Conservation (phyloP, 2,888 invertebrate genomes). For the Tromatobia lineatoria region DNA sequence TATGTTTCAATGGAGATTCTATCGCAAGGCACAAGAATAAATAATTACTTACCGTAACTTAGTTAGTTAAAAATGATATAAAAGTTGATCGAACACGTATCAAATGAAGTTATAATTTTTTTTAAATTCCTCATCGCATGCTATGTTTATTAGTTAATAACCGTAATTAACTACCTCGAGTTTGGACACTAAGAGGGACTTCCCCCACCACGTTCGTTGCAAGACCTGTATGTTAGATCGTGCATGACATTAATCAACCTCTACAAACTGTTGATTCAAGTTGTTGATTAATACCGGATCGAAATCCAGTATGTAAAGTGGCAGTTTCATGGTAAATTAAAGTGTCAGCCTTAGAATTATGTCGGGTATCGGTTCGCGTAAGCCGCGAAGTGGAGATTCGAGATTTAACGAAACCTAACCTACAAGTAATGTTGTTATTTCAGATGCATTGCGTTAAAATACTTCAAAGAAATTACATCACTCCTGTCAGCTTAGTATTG, state of each 20-base stretch:
- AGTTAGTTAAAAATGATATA: too few species aligned
- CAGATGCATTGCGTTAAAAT: constrained; percentile 83
- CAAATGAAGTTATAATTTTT: too few species aligned
- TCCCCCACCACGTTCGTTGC: too few species aligned
- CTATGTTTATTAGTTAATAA: too few species aligned
- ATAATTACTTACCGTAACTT: too few species aligned
- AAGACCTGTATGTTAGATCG: too few species aligned
- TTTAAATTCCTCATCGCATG: too few species aligned
- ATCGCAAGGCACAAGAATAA: too few species aligned
- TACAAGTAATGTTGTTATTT: constrained; percentile 67
- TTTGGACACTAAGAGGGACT: too few species aligned
- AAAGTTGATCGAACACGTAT: too few species aligned
- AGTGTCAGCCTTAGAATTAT: background rate
- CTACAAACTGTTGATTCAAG: constrained; percentile 34
- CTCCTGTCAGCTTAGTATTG: constrained; percentile 74
- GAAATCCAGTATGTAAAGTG: constrained; percentile 69
- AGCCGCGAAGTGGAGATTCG: background rate
- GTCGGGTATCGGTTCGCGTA: background rate
- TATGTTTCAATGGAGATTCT: too few species aligned
- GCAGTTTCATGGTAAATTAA: constrained; percentile 54
- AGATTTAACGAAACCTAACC: constrained; percentile 62
- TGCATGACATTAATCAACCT: constrained; percentile 69
- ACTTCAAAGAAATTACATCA: constrained; percentile 76
- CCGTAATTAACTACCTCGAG: too few species aligned
- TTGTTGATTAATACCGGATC: constrained; percentile 53